A percentile compares a stretch with the other conserved stretches of the same genome.
phyloP scores from a whole-genome alignment of 2,888 invertebrate species.

The Bembecia ichneumoniformis region DNA sequence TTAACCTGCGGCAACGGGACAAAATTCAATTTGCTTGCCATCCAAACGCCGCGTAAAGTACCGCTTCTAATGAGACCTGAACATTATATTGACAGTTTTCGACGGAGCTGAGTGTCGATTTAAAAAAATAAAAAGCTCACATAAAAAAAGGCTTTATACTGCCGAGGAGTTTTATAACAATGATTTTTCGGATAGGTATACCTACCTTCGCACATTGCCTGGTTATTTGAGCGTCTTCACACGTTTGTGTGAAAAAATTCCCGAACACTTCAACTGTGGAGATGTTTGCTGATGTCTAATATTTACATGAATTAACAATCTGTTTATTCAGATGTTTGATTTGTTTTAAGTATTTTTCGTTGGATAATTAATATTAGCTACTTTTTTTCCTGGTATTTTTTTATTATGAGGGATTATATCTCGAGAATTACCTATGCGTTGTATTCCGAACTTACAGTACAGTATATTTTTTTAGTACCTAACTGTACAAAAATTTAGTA shows the following conservation, averaged over 20 bases:
- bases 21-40: slow-evolving; percentile 35
- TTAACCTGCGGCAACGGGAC: slow-evolving; percentile 9
- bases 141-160: slow-evolving; percentile 28
- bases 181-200: background rate
- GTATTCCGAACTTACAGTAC: too few species aligned
- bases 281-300: background rate
- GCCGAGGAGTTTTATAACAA: slow-evolving; percentile 6
- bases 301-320: background rate
- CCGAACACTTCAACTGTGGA: background rate
- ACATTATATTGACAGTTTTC: slow-evolving; percentile 32
- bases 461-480: too few species aligned
- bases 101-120: slow-evolving; percentile 19
- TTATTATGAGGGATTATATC: too few species aligned
- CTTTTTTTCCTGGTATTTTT: too few species aligned
- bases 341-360: background rate
- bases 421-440: too few species aligned
- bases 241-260: background rate
- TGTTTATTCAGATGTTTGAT: background rate
- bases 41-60: slow-evolving; percentile 30
- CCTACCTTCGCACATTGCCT: background rate
- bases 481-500: too few species aligned
- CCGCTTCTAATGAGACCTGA: slow-evolving; percentile 31
- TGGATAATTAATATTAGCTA: too few species aligned
- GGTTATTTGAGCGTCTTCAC: background rate
- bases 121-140: slow-evolving; percentile 20